These are phyloP conservation scores for Microvelia longipes DNA, from an alignment of 1,140 invertebrate genomes.

Conservation along the genomic window DNA sequence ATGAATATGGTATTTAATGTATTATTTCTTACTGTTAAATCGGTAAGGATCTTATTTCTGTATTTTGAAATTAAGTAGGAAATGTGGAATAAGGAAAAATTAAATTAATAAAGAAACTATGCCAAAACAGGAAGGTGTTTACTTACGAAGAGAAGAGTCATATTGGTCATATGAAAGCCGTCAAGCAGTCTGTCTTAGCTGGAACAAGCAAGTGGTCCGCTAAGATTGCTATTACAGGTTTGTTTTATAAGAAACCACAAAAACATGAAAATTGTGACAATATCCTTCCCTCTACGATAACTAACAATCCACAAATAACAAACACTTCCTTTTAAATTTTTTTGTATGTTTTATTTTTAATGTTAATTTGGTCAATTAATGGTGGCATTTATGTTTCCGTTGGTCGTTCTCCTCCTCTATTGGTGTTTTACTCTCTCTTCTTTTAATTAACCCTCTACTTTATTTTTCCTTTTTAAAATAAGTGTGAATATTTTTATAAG, in stretches of 20 bases:
- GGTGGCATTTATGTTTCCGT: neutral
- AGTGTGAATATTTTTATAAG: no score
- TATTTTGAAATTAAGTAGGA: no score
- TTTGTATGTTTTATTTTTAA: neutral
- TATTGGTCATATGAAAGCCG: conserved; percentile 87
- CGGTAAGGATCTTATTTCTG: no score
- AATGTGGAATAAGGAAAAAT: no score
- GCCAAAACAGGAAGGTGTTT: conserved; percentile 69
- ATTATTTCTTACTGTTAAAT: no score
- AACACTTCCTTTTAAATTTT: neutral
- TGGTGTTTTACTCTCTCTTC: no score
- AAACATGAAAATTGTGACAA: no score
- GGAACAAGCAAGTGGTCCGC: conserved; percentile 99
- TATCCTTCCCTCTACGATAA: neutral
- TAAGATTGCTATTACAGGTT: conserved; percentile 99
- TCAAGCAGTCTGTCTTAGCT: conserved; percentile 96
- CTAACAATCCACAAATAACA: neutral
- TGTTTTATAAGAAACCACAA: conserved; percentile 35
- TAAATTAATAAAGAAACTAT: neutral
- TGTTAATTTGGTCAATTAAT: neutral
- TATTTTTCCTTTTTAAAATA: no score
- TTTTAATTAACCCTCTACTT: no score
- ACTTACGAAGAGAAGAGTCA: conserved; percentile 87
- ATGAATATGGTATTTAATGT: no score
- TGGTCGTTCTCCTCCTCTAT: neutral